Evolutionary conservation across 2,797 vertebrate species (phyloP).

Genomic region (Oryzias dopingdopingensis): DNA sequence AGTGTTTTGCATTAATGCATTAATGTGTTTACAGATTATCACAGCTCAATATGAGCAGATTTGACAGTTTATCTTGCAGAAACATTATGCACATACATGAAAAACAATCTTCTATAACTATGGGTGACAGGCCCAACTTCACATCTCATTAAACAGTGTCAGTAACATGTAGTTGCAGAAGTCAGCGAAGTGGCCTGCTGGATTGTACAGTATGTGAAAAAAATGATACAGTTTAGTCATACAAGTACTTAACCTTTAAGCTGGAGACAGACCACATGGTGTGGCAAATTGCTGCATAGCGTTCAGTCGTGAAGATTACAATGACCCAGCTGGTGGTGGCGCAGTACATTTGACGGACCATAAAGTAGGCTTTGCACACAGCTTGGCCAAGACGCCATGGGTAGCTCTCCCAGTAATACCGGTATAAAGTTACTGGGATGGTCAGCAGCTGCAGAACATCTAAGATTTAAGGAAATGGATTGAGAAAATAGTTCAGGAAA

Average conservation of each 20-base stretch:
- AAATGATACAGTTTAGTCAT: not conserved
- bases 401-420: conserved; percentile 83
- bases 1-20: no score
- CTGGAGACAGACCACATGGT: conserved; percentile 81
- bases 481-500: not conserved
- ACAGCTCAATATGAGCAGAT: no score
- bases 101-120: no score
- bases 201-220: not conserved
- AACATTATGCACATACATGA: no score
- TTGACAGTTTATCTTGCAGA: no score
- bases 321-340: conserved; percentile 82
- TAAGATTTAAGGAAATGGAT: conserved; percentile 11
- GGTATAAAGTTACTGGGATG: conserved; percentile 78
- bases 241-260: conserved; percentile 52
- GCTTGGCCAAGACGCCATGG: conserved; percentile 76
- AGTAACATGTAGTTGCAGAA: not conserved
- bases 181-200: not conserved
- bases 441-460: conserved; percentile 79
- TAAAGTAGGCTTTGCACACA: conserved; percentile 80
- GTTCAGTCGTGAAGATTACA: conserved; percentile 76
- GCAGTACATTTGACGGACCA: conserved; percentile 81
- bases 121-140: no score
- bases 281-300: conserved; percentile 80
- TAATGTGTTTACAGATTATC: no score
- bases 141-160: no score